Base-by-base conservation (phyloP, 2,797 vertebrate genomes). In the Todus mexicanus region DNA sequence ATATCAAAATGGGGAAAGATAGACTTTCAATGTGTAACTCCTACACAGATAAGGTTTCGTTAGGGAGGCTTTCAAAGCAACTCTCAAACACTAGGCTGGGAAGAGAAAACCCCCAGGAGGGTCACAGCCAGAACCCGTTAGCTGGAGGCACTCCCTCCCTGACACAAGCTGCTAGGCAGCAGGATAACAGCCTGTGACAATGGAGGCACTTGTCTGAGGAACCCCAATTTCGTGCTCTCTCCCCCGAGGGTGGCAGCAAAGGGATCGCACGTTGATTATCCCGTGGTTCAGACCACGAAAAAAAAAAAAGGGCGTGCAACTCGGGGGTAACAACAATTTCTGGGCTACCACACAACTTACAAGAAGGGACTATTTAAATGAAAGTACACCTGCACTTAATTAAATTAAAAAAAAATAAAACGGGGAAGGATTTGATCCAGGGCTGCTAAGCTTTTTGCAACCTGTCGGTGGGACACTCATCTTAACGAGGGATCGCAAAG, bases 401-500 rank as follows among this genome's bases (percentile, higher is more conserved):
- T 33, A 37, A 37, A 60, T 2, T 15, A 59, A 59, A 15, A 61
- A 69, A 26, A 68, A n/a, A n/a, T n/a, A n/a, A n/a, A 31, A 2
- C 1, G 1, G 11, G 6, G 5, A 42, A 59, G 1, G 7, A 56
- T 31, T 76, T 76, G 27, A 73, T 15, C 7, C 48, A 51, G 7
- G 4, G 6, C 26, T 25, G 15, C 5, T 38, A 10, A 23, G 1
- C 9, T 27, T 59, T 84, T 79, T 7, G 22, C 74, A 64, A 61
- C 14, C 10, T 33, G 17, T 9, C 54, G 54, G 4, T 7, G 10
- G 13, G 20, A 27, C 18, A 10, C 2, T 29, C 9, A 18, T 40
- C 84, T 60, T 7, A 25, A n/a, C 0, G 26, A 0, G 1, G 16
- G 8, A 42, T 27, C 27, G 25, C 1, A 1, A 43, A 66, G 17